These are phyloP conservation scores for Drosophila parabipectinata DNA, from an alignment of 1,140 invertebrate species.

Conservation along the genomic window DNA sequence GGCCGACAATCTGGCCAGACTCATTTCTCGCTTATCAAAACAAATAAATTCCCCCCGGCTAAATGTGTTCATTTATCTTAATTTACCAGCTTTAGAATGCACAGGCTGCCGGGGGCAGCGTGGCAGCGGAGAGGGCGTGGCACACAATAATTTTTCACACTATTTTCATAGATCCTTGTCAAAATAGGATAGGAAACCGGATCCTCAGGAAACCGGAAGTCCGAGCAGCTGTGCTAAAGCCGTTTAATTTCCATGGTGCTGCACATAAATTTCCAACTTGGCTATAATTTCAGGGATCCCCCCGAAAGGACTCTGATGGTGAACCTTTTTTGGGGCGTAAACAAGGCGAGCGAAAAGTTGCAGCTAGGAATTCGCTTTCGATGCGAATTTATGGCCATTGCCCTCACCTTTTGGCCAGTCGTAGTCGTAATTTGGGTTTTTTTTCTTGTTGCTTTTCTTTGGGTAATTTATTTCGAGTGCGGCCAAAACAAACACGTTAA, in stretches of 20 bases:
- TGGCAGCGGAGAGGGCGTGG: background rate
- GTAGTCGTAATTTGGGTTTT: conserved; percentile 28
- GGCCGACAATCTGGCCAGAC: conserved; percentile 13
- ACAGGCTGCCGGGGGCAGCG: background rate
- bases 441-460: conserved; percentile 8
- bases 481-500: conserved; percentile 75
- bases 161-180: conserved; percentile 59
- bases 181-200: conserved; percentile 39
- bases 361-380: conserved; percentile 59
- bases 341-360: conserved; percentile 64
- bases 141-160: conserved; percentile 65
- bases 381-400: conserved; percentile 71
- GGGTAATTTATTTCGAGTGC: conserved; percentile 61
- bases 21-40: conserved; percentile 51
- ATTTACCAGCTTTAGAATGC: conserved; percentile 53
- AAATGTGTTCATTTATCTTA: conserved; percentile 71
- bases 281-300: conserved; percentile 52
- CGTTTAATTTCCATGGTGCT: conserved; percentile 68
- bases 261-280: conserved; percentile 67
- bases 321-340: conserved; percentile 51
- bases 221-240: conserved; percentile 49
- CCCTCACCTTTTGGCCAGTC: conserved; percentile 43
- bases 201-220: conserved; percentile 46
- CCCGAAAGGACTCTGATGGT: conserved; percentile 13
- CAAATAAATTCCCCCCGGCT: conserved; percentile 64